Percentiles rank a stretch among this genome's conserved stretches.
Conservation (phyloP, 2,888 invertebrate genomes). For the Aporophyla lueneburgensis region DNA sequence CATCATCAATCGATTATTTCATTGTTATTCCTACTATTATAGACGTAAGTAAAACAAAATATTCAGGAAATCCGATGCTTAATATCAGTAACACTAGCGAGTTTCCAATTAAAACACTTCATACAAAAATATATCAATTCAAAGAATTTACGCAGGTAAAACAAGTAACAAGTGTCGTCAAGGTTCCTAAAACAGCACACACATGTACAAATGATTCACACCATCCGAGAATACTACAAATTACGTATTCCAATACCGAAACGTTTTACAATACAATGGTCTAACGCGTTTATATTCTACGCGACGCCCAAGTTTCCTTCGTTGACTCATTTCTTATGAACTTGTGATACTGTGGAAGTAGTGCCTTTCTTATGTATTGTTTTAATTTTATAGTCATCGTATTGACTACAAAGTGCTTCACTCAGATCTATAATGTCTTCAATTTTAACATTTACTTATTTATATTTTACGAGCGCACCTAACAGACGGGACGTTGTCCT, state of each 20-base stretch:
- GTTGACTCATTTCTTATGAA: constrained; percentile 72
- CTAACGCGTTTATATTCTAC: constrained; percentile 76
- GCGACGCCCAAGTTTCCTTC: constrained; percentile 77
- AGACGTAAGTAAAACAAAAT: neutral
- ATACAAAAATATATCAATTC: constrained; percentile 13
- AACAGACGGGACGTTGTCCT: too few species aligned
- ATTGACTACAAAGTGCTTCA: neutral
- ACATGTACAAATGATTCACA: constrained; percentile 71
- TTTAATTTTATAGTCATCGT: constrained; percentile 5
- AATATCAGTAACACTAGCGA: neutral
- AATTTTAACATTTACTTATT: neutral
- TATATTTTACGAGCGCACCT: neutral
- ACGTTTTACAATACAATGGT: constrained; percentile 79
- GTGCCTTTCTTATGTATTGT: constrained; percentile 35
- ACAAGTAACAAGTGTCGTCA: constrained; percentile 51
- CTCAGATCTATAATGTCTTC: neutral
- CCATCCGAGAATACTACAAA: constrained; percentile 66
- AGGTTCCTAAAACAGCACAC: constrained; percentile 57
- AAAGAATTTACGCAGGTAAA: constrained; percentile 26
- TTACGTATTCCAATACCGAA: constrained; percentile 73
- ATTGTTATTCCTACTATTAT: neutral
- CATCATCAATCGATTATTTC: too few species aligned
- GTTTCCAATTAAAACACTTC: constrained; percentile 1
- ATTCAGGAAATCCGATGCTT: neutral
- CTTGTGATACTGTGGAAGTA: constrained; percentile 36